Evolutionary conservation across 2,888 invertebrate genomes (phyloP).

Genomic region (Ochropleura plecta): DNA sequence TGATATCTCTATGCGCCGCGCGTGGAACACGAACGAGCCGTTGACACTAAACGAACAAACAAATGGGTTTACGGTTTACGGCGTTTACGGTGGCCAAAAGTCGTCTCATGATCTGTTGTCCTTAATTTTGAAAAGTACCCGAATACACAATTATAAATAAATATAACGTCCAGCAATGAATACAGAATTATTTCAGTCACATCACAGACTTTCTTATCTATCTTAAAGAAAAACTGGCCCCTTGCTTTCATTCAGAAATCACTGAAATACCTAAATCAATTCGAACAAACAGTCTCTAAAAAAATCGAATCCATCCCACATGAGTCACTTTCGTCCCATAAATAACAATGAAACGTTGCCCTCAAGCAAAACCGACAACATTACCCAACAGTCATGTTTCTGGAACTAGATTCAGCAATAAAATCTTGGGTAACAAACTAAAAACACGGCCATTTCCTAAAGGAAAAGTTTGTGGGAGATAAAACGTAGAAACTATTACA

Average conservation of each 20-base stretch:
- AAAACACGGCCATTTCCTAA: slow-evolving; percentile 55
- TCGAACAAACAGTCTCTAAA: background rate
- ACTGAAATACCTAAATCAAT: background rate
- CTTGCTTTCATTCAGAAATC: background rate
- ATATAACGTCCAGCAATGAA: too few relatives aligned
- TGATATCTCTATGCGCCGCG: too few relatives aligned
- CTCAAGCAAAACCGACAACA: slow-evolving; percentile 33
- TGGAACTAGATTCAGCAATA: slow-evolving; percentile 45
- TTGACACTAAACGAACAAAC: too few relatives aligned
- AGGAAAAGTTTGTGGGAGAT: slow-evolving; percentile 63
- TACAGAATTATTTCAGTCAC: too few relatives aligned
- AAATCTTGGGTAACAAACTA: slow-evolving; percentile 52
- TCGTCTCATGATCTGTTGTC: too few relatives aligned
- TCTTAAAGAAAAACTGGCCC: background rate
- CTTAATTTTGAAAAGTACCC: too few relatives aligned
- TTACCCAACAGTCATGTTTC: slow-evolving; percentile 13
- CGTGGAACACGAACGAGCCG: too few relatives aligned
- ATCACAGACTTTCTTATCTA: background rate
- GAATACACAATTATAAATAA: too few relatives aligned
- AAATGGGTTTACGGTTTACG: too few relatives aligned
- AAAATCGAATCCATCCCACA: background rate
- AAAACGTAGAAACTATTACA: slow-evolving; percentile 69
- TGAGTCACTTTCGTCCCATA: background rate
- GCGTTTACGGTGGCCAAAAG: too few relatives aligned
- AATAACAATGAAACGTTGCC: slow-evolving; percentile 28